Evolutionary conservation across 2,113 vertebrate genomes (phyloP).

Genomic region (Sebastes schlegelii): DNA sequence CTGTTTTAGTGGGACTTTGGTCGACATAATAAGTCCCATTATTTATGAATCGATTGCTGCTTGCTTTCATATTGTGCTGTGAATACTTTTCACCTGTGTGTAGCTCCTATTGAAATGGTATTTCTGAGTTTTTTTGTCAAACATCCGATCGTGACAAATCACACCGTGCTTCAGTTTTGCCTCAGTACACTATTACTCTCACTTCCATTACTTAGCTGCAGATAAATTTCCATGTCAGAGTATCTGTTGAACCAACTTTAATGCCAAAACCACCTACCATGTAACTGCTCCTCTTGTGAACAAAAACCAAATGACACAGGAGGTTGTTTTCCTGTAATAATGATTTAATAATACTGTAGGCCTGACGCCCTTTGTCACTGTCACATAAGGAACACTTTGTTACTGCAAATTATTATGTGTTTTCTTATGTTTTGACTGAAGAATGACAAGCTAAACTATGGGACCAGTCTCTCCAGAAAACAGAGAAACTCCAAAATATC

Average conservation of each 20-base stretch:
- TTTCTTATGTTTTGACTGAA: background rate
- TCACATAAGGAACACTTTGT: background rate
- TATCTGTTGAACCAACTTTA: background rate
- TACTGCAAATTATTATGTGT: background rate
- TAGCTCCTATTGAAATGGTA: background rate
- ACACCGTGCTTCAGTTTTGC: background rate
- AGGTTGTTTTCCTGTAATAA: background rate
- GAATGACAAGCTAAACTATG: background rate
- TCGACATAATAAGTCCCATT: background rate
- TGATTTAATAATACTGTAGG: background rate
- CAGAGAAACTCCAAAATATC: background rate
- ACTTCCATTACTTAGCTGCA: background rate
- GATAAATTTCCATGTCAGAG: background rate
- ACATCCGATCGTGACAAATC: background rate
- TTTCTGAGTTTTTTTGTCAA: background rate
- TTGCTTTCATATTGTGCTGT: background rate
- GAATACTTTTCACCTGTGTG: background rate
- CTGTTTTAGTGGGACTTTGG: background rate
- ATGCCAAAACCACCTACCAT: conserved; percentile 23
- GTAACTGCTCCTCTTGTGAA: background rate
- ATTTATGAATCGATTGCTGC: background rate
- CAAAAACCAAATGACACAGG: background rate
- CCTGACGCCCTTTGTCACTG: background rate
- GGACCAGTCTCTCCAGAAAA: background rate
- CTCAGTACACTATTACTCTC: background rate